Evolutionary conservation across 2,888 invertebrate species (phyloP).

Genomic region (Acleris holmiana): DNA sequence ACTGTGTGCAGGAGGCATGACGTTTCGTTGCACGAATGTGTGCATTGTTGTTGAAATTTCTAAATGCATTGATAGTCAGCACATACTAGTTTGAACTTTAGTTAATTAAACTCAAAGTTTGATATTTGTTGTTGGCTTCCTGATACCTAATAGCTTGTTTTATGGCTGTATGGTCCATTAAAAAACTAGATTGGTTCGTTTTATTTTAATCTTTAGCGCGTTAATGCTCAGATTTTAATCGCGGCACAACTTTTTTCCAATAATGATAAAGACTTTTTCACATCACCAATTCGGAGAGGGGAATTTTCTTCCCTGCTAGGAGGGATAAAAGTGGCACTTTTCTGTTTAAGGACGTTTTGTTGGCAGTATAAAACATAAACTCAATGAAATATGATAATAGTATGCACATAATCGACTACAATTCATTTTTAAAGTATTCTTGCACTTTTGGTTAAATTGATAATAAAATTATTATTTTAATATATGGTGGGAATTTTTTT

Average conservation of each 20-base stretch:
- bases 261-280: too few relatives aligned
- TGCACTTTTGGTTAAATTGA: too few relatives aligned
- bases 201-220: neutral
- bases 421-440: too few relatives aligned
- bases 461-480: too few relatives aligned
- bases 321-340: too few relatives aligned
- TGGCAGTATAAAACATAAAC: too few relatives aligned
- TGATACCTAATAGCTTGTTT: neutral
- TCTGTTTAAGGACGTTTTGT: too few relatives aligned
- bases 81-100: neutral
- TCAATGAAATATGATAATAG: too few relatives aligned
- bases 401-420: too few relatives aligned
- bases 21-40: constrained; percentile 18
- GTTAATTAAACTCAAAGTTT: neutral
- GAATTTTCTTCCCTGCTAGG: too few relatives aligned
- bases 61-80: constrained; percentile 18
- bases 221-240: constrained; percentile 1
- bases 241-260: neutral
- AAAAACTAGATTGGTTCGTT: constrained; percentile 2
- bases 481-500: too few relatives aligned
- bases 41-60: constrained; percentile 22
- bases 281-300: too few relatives aligned
- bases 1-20: constrained; percentile 26
- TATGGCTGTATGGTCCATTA: constrained; percentile 2
- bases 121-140: neutral